phyloP scores from a whole-genome alignment of 2,888 invertebrate genomes.

The Ophraella communa region DNA sequence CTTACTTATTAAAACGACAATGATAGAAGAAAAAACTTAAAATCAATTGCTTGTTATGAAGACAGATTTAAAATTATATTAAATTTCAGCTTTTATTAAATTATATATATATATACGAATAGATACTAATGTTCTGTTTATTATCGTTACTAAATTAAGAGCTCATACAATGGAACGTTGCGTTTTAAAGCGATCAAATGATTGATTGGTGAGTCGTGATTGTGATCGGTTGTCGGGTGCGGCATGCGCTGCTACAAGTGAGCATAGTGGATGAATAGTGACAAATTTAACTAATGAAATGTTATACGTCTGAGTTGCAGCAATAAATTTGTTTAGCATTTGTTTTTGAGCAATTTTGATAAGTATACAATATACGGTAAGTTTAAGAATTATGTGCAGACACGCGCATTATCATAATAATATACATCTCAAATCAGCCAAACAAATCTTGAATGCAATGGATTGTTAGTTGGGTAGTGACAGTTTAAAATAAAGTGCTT shows the following conservation, averaged over 20 bases:
- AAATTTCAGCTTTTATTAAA: too few species aligned
- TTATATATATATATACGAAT: too few species aligned
- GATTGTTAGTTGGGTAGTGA: slow-evolving; percentile 54
- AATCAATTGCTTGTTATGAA: too few species aligned
- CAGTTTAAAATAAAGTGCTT: slow-evolving; percentile 59
- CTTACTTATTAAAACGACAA: too few species aligned
- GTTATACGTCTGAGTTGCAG: slow-evolving; percentile 35
- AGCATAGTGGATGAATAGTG: slow-evolving; percentile 35
- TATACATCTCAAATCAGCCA: slow-evolving; percentile 44
- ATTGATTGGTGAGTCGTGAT: slow-evolving; percentile 3
- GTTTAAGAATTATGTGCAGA: slow-evolving; percentile 50
- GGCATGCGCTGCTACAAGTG: slow-evolving; percentile 45
- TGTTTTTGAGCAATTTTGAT: slow-evolving; percentile 49
- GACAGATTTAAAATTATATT: too few species aligned
- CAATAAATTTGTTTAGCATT: slow-evolving; percentile 44
- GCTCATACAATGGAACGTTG: neutral
- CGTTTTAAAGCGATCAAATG: neutral
- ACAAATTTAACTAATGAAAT: slow-evolving; percentile 31
- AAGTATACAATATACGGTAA: slow-evolving; percentile 50
- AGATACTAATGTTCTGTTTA: too few species aligned
- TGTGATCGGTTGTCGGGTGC: slow-evolving; percentile 40
- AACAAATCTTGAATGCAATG: slow-evolving; percentile 45
- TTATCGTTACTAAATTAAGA: too few species aligned
- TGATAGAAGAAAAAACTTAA: too few species aligned
- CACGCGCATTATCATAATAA: slow-evolving; percentile 43